phyloP scores from a whole-genome alignment of 2,888 invertebrate species.

The Escarpia spicata region DNA sequence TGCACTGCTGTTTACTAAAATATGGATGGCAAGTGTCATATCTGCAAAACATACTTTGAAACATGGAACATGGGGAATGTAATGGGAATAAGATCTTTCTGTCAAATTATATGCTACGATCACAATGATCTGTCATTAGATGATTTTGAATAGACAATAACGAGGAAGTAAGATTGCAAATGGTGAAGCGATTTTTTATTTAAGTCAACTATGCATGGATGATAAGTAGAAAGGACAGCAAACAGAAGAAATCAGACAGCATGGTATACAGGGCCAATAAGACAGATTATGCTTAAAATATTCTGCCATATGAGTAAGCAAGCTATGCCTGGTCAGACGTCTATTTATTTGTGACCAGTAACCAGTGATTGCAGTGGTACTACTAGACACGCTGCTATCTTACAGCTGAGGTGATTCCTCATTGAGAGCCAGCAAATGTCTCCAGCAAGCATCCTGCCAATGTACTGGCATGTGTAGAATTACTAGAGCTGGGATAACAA shows the following conservation, averaged over 20 bases:
- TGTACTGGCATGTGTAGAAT: neutral
- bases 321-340: neutral
- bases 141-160: neutral
- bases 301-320: neutral
- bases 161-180: neutral
- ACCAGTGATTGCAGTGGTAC: neutral
- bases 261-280: neutral
- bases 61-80: neutral
- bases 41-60: neutral
- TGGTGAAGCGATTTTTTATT: neutral
- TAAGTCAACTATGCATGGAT: neutral
- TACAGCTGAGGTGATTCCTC: slow-evolving; percentile 10
- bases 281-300: neutral
- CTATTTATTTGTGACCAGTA: neutral
- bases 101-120: neutral
- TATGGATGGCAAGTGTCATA: neutral
- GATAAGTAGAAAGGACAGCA: neutral
- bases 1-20: neutral
- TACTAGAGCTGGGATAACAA: neutral
- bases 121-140: neutral
- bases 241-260: neutral
- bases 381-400: neutral
- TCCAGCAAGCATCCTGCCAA: neutral
- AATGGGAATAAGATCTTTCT: too few relatives aligned
- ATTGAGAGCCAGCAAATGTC: neutral